These are phyloP conservation scores for Anticlea derivata DNA, from an alignment of 2,888 invertebrate genomes.

Conservation along the genomic window DNA sequence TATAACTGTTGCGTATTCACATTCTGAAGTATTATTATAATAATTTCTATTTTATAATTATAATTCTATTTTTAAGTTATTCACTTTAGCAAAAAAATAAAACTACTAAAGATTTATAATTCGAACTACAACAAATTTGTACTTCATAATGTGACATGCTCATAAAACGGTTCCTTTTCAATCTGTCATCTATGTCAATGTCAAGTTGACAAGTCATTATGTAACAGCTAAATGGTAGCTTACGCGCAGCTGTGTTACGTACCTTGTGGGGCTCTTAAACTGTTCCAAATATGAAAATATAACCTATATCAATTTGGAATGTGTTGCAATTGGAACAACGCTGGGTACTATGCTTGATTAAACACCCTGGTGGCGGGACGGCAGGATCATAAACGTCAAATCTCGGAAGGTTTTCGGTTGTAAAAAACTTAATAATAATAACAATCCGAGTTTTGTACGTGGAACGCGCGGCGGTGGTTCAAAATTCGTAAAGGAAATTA, in stretches of 20 bases:
- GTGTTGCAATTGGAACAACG: slow-evolving; percentile 56
- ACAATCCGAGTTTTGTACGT: slow-evolving; percentile 51
- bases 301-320: slow-evolving; percentile 43
- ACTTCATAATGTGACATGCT: slow-evolving; percentile 24
- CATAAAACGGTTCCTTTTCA: slow-evolving; percentile 3
- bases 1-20: slow-evolving; percentile 29
- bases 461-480: slow-evolving; percentile 58
- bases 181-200: slow-evolving; percentile 20
- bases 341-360: slow-evolving; percentile 63
- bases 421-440: slow-evolving; percentile 11
- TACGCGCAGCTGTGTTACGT: slow-evolving; percentile 81
- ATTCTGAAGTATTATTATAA: slow-evolving; percentile 1
- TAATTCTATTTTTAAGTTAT: no score
- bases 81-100: no score
- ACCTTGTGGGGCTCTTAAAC: slow-evolving; percentile 69
- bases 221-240: slow-evolving; percentile 77
- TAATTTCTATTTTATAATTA: neutral
- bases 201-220: slow-evolving; percentile 33
- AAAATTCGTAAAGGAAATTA: neutral
- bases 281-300: slow-evolving; percentile 53
- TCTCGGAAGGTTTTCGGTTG: slow-evolving; percentile 33
- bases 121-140: no score
- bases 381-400: slow-evolving; percentile 27
- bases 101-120: no score
- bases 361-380: slow-evolving; percentile 77